Base-by-base conservation (phyloP, 2,888 invertebrate species). In the Horisme vitalbata region DNA sequence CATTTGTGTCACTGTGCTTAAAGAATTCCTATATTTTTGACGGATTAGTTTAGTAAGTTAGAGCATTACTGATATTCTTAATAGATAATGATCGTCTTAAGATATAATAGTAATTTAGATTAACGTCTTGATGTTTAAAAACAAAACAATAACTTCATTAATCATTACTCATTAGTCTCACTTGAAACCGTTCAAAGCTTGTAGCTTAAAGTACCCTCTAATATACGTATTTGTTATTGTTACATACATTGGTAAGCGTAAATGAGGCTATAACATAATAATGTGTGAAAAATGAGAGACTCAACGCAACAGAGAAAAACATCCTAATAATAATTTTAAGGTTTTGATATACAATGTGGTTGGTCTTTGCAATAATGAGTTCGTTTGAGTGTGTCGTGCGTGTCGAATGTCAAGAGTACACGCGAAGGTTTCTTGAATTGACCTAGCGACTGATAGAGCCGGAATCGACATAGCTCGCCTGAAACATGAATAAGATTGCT, bases 61-160 rank as follows among this genome's bases (percentile, higher is more conserved):
- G n/a, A n/a, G n/a, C n/a, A n/a, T n/a, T n/a, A n/a, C n/a, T 21
- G 21, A 23, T 8, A 2, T 1, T 9, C 3, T 9, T 10, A 6
- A 26, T 26, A 11, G 5, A 9, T 9, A 11, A 6, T n/a, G 10
- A 11, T 24, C 24, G 24, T 24, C 10, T 24, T 4, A 24, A 24
- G 8, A 9, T 24, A 24, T 24, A 10, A 4, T n/a, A n/a, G n/a
- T n/a, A n/a, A n/a, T n/a, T n/a, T n/a, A n/a, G 7, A 10, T 24
- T 9, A 10, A 0, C 24, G 10, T 24, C 24, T 9, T 24, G 4
- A 10, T 9, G 0, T 36, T 39, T 47, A 34, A 38, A 37, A 35
- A 48, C 45, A 45, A 43, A 45, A 52, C 44, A 46, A 49, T 44
- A 35, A 41, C 41, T 45, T 47, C 32, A 45, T 55, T 43, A 45